Percentiles rank a stretch among this genome's conserved stretches.
Evolutionary conservation across 2,113 vertebrate species (phyloP).

Genomic region (Electrona antarctica): DNA sequence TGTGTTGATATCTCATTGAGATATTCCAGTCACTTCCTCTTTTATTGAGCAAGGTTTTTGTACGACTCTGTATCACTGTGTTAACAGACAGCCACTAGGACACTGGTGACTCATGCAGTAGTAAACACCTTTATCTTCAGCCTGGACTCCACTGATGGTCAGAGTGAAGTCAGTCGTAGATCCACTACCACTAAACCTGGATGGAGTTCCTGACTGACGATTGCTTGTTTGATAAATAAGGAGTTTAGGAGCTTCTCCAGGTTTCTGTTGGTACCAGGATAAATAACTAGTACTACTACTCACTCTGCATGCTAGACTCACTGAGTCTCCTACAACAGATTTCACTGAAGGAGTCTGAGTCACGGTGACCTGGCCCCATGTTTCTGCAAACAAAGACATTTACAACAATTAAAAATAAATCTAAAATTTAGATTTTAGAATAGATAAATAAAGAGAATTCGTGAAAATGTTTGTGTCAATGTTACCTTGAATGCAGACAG

Average conservation of each 20-base stretch:
- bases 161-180: conserved; percentile 13
- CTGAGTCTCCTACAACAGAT: background rate
- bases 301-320: background rate
- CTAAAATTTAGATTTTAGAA: no score
- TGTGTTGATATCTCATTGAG: no score
- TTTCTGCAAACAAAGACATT: background rate
- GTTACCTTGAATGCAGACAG: no score
- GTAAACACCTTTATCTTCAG: conserved; percentile 19
- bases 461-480: no score
- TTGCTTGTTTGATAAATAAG: background rate
- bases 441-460: no score
- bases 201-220: conserved; percentile 1
- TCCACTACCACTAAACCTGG: conserved; percentile 12
- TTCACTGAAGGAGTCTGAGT: background rate
- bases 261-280: conserved; percentile 16
- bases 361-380: background rate
- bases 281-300: background rate
- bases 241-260: conserved; percentile 2
- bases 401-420: no score
- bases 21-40: no score
- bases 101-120: background rate
- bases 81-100: background rate
- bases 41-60: background rate
- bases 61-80: background rate
- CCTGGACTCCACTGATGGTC: conserved; percentile 9